phyloP scores from a whole-genome alignment of 2,113 vertebrate species.

The Entomyzon cyanotis region DNA sequence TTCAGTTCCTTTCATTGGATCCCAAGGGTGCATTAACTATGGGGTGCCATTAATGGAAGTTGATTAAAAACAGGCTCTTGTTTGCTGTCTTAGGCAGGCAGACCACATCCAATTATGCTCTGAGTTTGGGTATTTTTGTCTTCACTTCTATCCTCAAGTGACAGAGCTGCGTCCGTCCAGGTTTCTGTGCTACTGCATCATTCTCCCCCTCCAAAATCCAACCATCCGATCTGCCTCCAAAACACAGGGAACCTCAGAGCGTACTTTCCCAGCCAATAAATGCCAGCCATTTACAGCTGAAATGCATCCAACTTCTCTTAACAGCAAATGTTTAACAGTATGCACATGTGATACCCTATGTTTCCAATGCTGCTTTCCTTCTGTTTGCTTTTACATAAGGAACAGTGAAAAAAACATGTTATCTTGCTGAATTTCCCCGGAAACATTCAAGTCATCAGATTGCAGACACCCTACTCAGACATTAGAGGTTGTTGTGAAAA shows the following conservation, averaged over 20 bases:
- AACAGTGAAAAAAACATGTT: neutral
- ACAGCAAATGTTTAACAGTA: neutral
- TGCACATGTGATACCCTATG: fast-evolving
- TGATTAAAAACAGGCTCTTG: neutral
- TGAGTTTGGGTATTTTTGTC: neutral
- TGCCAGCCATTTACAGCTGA: neutral
- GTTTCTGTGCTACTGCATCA: neutral
- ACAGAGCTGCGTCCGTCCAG: neutral
- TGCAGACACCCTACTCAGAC: neutral
- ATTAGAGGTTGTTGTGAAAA: neutral
- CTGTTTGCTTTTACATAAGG: neutral
- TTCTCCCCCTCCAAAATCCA: neutral
- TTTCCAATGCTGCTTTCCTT: neutral
- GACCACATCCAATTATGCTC: neutral
- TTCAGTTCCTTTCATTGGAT: neutral
- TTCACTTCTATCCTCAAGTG: neutral
- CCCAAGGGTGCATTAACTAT: neutral
- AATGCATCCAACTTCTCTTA: neutral
- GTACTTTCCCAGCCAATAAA: fast-evolving
- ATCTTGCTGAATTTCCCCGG: neutral
- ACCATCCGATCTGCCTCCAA: neutral
- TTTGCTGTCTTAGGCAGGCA: neutral
- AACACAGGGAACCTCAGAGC: neutral
- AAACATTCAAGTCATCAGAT: neutral
- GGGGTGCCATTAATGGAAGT: neutral